phyloP scores from a whole-genome alignment of 2,888 invertebrate genomes.

The Nomada goodeniana region DNA sequence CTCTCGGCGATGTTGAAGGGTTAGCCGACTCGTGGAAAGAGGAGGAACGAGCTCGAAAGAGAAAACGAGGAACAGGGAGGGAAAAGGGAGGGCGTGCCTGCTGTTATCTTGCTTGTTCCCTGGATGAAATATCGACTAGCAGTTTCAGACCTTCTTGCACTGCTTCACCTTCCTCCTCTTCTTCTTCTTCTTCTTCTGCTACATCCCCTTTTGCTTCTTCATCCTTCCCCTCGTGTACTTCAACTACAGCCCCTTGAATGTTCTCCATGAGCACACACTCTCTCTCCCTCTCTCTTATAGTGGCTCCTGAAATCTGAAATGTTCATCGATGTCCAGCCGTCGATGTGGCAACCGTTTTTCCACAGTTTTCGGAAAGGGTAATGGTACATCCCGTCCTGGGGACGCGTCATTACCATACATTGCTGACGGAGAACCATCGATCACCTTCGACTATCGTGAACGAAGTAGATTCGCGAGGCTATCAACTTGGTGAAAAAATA shows the following conservation, averaged over 20 bases:
- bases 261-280: constrained; percentile 14
- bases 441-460: constrained; percentile 57
- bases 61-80: constrained; percentile 70
- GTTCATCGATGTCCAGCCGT: constrained; percentile 36
- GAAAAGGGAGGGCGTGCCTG: constrained; percentile 73
- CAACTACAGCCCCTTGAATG: constrained; percentile 46
- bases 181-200: constrained; percentile 45
- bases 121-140: constrained; percentile 82
- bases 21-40: constrained; percentile 64
- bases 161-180: constrained; percentile 45
- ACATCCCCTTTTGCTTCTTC: constrained; percentile 45
- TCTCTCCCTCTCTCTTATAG: background rate
- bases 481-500: constrained; percentile 1
- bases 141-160: constrained; percentile 71
- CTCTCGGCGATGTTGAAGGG: constrained; percentile 65
- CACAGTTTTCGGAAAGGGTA: constrained; percentile 44
- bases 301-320: constrained; percentile 32
- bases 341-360: constrained; percentile 30
- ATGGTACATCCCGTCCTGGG: constrained; percentile 47
- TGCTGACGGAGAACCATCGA: constrained; percentile 62
- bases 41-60: constrained; percentile 49
- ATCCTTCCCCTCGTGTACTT: constrained; percentile 53
- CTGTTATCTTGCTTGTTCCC: constrained; percentile 82
- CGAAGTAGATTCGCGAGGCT: constrained; percentile 36
- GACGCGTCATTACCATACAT: constrained; percentile 71